Evolutionary conservation across 2,113 vertebrate species (phyloP), one percentile per base, ranked within the genome.

Genomic region (Kobus ellipsiprymnus): DNA sequence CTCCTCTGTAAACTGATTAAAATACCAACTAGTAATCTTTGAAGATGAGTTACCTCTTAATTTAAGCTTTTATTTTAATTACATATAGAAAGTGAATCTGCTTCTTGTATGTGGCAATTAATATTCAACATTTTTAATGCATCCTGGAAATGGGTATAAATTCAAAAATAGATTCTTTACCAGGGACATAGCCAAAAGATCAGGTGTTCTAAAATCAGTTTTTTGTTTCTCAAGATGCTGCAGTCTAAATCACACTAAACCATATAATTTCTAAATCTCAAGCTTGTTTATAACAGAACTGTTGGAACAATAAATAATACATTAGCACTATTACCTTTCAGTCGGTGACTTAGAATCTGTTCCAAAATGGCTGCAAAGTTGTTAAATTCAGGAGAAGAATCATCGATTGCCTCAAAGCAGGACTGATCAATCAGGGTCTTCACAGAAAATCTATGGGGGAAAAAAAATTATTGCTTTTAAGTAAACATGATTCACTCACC

Each of bases 361-460:
- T 99, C 99, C 98, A 99, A 97, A 98, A 99, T 99, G 95, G 99
- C 99, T 97, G 99, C 99, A 98, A 99, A 99, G 98, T 99, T 99
- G 96, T 99, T 99, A 97, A 99, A 99, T 98, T 99, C 99, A 36
- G 99, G 99, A 97, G 99, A 99, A 21, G 99, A 99, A 98, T 99
- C 99, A 97, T 99, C 99, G 33, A 99, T 99, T 54, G 99, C 99
- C 97, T 99, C 99, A 97, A 99, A 99, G 98, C 99, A 99, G 89
- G 99, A 99, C n/a, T 99, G 99, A 98, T 99, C 99, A 82, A 99
- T 99, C 95, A 99, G 98, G n/a, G 99, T 99, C 99, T 99, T 99
- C 97, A 99, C 99, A 80, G 99, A 99, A 99, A 99, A 99, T 97
- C 99, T 99, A 98, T 16, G 67, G 67, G 13, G 80, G 97, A 0